A percentile compares a stretch with the other conserved stretches of the same genome.
These are phyloP conservation scores for Ruditapes philippinarum DNA, from an alignment of 1,140 invertebrate genomes.

Conservation along the genomic window DNA sequence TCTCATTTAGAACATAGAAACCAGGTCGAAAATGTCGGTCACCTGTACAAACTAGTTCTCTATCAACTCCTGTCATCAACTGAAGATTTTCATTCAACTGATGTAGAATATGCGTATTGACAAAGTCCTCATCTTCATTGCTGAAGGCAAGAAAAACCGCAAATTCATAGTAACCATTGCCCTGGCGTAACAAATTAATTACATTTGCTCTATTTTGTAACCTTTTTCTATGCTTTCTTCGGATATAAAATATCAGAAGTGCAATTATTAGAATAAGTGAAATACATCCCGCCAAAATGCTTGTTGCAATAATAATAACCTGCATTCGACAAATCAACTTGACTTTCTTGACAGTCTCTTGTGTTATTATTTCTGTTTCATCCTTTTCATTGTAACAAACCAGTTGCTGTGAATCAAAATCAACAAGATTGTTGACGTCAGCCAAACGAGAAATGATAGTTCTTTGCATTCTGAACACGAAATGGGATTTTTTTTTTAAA, in stretches of 20 bases:
- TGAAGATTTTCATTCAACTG: not conserved
- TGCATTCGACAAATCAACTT: not conserved
- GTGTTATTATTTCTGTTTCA: not conserved
- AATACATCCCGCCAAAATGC: not conserved
- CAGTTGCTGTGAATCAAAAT: not conserved
- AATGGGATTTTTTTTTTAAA: not conserved
- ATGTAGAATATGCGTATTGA: not conserved
- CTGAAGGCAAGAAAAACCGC: not conserved
- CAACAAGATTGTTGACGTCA: not conserved
- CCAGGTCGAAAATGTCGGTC: constrained; percentile 7
- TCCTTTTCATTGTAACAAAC: not conserved
- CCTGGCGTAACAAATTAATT: not conserved
- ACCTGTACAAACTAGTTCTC: constrained; percentile 18
- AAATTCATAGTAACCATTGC: not conserved
- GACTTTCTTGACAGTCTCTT: not conserved
- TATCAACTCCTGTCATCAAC: not conserved
- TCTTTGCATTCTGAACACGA: not conserved
- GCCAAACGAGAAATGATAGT: not conserved
- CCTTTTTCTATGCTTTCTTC: not conserved
- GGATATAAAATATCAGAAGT: not conserved
- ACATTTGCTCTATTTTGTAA: not conserved
- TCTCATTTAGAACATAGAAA: constrained; percentile 12
- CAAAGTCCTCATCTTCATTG: constrained; percentile 17
- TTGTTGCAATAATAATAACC: not conserved
- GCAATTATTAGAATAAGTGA: not conserved